Base-by-base conservation (phyloP, 2,797 vertebrate genomes). In the Diceros bicornis region DNA sequence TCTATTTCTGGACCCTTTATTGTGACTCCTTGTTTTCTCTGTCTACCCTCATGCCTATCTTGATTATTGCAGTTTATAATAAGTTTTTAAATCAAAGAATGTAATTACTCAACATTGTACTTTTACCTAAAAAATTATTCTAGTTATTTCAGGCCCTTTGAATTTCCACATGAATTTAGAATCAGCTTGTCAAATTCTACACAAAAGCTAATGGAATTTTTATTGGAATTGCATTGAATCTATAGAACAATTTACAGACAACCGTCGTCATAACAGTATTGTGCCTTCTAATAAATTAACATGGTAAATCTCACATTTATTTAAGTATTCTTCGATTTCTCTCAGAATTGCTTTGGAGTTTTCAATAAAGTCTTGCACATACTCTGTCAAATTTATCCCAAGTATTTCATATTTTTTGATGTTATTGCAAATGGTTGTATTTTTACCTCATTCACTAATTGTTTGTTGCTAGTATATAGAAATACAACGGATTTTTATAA, bases 401-500 rank as follows among this genome's bases (percentile, higher is more conserved):
- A 52, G 12, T 93, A 59, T 59, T 86, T 94, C 61, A 86, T 62
- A 21, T 23, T 81, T 81, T 75, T 61, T 74, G 4, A 71, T 89
- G 34, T 59, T 66, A 86, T 5, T 85, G 5, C 41, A 82, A 82
- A 66, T 81, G 18, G 47, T 59, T 88, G 47, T 89, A 50, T 91
- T 83, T 61, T 75, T 50, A 62, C 61, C 81, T 68, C 75, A 88
- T 68, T 74, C 34, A 66, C 37, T 89, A 84, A 85, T 29, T 92
- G 3, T 55, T 89, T 71, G 41, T 52, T 94, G 72, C n/a, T 86
- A 89, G 9, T 59, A 50, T 21, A 41, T 21, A 86, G 59, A 55
- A 96, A 75, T 52, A 52, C 21, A 81, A 92, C 32, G 82, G 68
- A 86, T 71, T 90, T 90, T 94, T 78, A 94, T 11, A 89, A 69